These are phyloP conservation scores for Pachycephala philippinensis DNA, from an alignment of 2,113 vertebrate genomes.

Conservation along the genomic window DNA sequence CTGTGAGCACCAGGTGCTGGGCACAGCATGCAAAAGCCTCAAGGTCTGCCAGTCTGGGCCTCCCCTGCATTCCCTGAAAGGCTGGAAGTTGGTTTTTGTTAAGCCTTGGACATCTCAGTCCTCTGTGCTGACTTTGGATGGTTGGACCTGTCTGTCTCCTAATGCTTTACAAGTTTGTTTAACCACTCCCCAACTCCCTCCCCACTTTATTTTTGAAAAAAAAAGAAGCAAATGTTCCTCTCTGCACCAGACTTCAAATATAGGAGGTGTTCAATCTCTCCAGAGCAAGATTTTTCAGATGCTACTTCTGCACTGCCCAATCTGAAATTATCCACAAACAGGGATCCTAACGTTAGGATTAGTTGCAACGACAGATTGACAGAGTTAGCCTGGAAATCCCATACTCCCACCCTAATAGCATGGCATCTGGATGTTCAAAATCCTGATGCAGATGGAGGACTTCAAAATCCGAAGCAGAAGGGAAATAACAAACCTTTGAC, in stretches of 20 bases:
- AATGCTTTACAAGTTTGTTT: neutral
- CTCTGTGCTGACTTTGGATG: neutral
- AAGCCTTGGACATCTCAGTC: neutral
- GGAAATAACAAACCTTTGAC: neutral
- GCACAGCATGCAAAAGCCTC: neutral
- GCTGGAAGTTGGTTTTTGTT: neutral
- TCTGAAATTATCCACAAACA: neutral
- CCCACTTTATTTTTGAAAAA: neutral
- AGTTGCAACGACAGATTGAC: neutral
- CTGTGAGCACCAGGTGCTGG: neutral
- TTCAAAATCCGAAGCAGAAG: neutral
- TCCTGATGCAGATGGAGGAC: neutral
- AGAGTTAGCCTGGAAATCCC: neutral
- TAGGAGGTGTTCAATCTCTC: neutral
- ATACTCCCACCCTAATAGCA: neutral
- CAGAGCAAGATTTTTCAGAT: neutral
- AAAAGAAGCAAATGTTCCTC: neutral
- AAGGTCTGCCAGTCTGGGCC: neutral
- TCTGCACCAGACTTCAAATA: neutral
- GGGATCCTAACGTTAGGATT: fast-evolving
- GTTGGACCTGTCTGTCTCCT: neutral
- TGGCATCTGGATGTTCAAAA: neutral
- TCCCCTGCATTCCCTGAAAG: fast-evolving
- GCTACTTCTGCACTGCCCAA: neutral
- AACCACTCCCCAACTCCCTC: fast-evolving